A percentile compares a stretch with the other conserved stretches of the same genome.
Evolutionary conservation across 2,888 invertebrate genomes (phyloP).

Genomic region (Electrophaes corylata): DNA sequence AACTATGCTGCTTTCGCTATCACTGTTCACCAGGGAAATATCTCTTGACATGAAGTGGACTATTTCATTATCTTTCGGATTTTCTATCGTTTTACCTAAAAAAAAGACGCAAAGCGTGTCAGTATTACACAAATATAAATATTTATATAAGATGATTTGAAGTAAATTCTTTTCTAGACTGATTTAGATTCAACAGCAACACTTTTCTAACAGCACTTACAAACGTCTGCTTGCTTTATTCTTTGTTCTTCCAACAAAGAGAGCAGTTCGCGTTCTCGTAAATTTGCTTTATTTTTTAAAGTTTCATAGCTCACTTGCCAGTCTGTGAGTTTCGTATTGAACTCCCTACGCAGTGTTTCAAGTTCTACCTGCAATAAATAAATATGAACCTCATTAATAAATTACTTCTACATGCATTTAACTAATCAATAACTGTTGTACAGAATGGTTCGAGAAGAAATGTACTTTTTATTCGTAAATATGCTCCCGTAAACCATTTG

Average conservation of each 20-base stretch:
- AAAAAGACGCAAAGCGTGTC: neutral
- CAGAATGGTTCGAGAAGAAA: too few relatives aligned
- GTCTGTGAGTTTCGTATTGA: conserved; percentile 67
- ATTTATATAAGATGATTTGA: neutral
- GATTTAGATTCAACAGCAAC: neutral
- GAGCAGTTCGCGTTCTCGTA: conserved; percentile 82
- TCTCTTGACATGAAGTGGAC: conserved; percentile 62
- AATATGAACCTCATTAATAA: neutral
- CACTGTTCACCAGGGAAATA: conserved; percentile 65
- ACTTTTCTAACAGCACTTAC: conserved; percentile 44
- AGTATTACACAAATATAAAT: neutral
- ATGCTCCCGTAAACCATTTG: too few relatives aligned
- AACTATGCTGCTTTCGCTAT: conserved; percentile 57
- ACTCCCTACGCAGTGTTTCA: conserved; percentile 56
- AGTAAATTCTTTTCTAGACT: neutral
- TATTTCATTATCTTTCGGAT: conserved; percentile 47
- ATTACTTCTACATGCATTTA: too few relatives aligned
- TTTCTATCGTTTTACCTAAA: conserved; percentile 27
- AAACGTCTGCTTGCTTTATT: conserved; percentile 48
- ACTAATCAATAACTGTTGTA: too few relatives aligned
- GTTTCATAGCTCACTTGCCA: conserved; percentile 81
- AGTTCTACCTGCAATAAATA: conserved; percentile 51
- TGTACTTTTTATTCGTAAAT: too few relatives aligned
- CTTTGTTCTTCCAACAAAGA: conserved; percentile 70
- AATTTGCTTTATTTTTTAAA: conserved; percentile 76